Conservation (phyloP, 2,888 invertebrate species). For the Phortica magna region DNA sequence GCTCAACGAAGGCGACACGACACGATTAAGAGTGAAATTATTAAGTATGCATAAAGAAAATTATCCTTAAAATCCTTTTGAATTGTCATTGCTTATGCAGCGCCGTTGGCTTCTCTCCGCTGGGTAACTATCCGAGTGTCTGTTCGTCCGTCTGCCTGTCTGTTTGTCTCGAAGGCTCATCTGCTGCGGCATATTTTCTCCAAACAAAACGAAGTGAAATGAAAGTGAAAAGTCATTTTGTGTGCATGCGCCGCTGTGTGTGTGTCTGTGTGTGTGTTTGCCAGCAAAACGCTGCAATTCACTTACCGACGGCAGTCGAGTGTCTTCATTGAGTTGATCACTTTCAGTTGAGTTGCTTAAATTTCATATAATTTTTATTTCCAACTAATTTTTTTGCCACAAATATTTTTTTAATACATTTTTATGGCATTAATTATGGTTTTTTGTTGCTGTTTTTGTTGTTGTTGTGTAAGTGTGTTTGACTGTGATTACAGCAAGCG, state of each 20-base stretch:
- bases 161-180: neutral
- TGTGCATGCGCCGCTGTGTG: neutral
- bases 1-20: neutral
- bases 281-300: neutral
- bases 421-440: constrained; percentile 33
- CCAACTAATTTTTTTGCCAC: neutral
- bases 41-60: neutral
- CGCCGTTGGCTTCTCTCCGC: neutral
- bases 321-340: constrained; percentile 27
- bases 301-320: neutral
- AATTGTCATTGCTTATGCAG: constrained; percentile 14
- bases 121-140: neutral
- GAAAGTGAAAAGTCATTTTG: constrained; percentile 19
- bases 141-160: neutral
- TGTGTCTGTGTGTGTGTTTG: neutral
- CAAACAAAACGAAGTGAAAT: neutral
- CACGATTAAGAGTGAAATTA: neutral
- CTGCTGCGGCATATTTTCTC: neutral
- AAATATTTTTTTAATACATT: constrained; percentile 10
- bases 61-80: neutral
- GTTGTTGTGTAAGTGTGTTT: constrained; percentile 39
- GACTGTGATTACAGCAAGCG: constrained; percentile 14
- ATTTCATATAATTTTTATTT: neutral
- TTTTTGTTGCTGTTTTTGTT: constrained; percentile 38
- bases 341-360: constrained; percentile 32